Conservation (phyloP, 1,140 invertebrate species). For the Drosophila persimilis region DNA sequence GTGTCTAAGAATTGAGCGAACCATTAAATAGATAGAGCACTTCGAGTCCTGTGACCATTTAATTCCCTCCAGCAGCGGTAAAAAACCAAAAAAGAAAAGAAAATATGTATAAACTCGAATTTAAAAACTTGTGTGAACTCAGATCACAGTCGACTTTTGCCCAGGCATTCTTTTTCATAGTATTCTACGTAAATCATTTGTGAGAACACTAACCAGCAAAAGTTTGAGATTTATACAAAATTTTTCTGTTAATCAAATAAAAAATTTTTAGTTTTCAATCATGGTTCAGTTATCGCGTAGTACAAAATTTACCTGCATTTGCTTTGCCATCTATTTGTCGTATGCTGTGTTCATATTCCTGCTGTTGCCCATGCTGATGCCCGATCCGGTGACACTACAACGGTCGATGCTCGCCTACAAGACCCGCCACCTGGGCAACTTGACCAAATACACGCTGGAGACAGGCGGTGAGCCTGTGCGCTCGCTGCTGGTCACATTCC, state of each 20-base stretch:
- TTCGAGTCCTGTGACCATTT: too few relatives aligned
- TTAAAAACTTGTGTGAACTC: background rate
- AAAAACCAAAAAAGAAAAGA: too few relatives aligned
- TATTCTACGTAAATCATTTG: too few relatives aligned
- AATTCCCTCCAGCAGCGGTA: too few relatives aligned
- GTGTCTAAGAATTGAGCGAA: too few relatives aligned
- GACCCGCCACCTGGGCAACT: slow-evolving; percentile 33
- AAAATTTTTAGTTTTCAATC: background rate
- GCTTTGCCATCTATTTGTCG: slow-evolving; percentile 47
- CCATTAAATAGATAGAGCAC: too few relatives aligned
- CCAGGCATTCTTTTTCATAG: too few relatives aligned
- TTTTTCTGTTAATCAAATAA: slow-evolving; percentile 1
- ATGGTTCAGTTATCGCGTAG: slow-evolving; percentile 39
- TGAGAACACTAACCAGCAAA: background rate
- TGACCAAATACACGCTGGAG: slow-evolving; percentile 49
- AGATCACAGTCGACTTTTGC: too few relatives aligned
- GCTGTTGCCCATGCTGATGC: slow-evolving; percentile 48
- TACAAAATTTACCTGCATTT: slow-evolving; percentile 53
- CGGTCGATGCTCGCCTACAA: slow-evolving; percentile 23
- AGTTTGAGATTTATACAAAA: slow-evolving; percentile 7
- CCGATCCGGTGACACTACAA: slow-evolving; percentile 45
- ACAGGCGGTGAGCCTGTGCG: slow-evolving; percentile 46
- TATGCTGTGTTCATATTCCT: slow-evolving; percentile 57
- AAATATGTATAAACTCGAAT: too few relatives aligned
- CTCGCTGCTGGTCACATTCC: slow-evolving; percentile 59